Percentiles rank a stretch among this genome's conserved stretches.
phyloP scores from a whole-genome alignment of 2,797 vertebrate genomes.

The Thalassophryne amazonica region DNA sequence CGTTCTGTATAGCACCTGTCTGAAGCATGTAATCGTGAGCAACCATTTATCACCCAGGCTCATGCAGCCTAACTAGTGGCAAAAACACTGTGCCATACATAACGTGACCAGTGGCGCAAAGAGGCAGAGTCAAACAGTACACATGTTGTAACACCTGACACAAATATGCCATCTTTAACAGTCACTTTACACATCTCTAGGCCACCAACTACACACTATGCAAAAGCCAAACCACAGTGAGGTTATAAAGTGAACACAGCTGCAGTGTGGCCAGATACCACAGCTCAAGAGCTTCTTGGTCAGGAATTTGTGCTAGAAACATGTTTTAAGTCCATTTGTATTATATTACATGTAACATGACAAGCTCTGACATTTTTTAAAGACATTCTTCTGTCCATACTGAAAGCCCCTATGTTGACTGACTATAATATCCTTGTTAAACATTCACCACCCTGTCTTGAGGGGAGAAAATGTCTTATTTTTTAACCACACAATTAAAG shows the following conservation, averaged over 20 bases:
- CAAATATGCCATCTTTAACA: conserved; percentile 49
- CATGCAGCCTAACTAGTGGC: conserved; percentile 17
- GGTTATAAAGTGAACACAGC: conserved; percentile 56
- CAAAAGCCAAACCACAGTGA: conserved; percentile 29
- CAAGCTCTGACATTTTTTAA: not conserved
- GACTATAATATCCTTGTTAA: not conserved
- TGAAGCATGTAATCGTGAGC: conserved; percentile 61
- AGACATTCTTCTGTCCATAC: no score
- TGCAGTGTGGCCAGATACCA: conserved; percentile 25
- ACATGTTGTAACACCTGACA: conserved; percentile 48
- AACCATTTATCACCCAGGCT: conserved; percentile 42
- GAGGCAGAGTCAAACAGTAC: conserved; percentile 3
- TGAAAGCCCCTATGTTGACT: not conserved
- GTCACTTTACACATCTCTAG: conserved; percentile 32
- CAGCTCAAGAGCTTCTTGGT: not conserved
- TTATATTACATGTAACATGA: not conserved
- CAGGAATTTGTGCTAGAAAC: conserved; percentile 6
- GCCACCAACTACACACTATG: conserved; percentile 8
- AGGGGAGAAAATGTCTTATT: conserved; percentile 11
- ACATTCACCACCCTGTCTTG: not conserved
- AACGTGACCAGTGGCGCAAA: conserved; percentile 4
- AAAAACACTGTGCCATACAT: conserved; percentile 18
- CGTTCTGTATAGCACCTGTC: conserved; percentile 57
- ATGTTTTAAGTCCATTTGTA: not conserved
- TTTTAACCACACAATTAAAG: conserved; percentile 9